Evolutionary conservation across 2,797 vertebrate species (phyloP), one percentile per base, ranked within the genome.

Genomic region (Tauraco hartlaubi): DNA sequence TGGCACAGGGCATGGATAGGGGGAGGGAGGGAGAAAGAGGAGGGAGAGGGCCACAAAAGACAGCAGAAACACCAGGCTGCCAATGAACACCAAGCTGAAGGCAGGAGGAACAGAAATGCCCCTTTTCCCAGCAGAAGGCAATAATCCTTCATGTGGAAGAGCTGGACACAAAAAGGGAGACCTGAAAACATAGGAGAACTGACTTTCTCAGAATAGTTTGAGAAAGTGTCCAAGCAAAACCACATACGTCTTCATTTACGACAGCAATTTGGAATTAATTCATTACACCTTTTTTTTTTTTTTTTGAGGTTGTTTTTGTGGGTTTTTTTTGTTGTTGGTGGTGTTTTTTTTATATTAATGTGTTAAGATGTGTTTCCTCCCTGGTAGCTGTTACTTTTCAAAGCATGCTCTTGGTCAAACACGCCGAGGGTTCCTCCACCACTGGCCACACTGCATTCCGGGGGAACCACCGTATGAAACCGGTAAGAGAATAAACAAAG

Each of bases 391-490:
- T 2, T 9, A 8, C 5, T 41, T 29, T 7, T 2, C 58, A 72
- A 21, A 23, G 29, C 29, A 5, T 0, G 19, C 15, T 18, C 25
- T 29, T 41, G 68, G 49, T 54, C 59, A 28, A 17, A 6, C 26
- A 6, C 19, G n/a, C 68, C 18, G 15, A 3, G 10, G 54, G 10
- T 12, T n/a, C 56, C 71, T 49, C 19, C 7, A 2, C 2, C 44
- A 22, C 20, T 2, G 35, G 21, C 55, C 0, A 2, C 13, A 2
- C 18, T 2, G 3, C 1, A 2, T 12, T 28, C 9, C 0, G 0
- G 22, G 51, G 26, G 8, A 20, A 14, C 29, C 18, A 41, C 4
- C 1, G 0, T 0, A 2, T 3, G 15, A 20, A 48, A 28, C 1
- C 0, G 1, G 1, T 2, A 2, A 5, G n/a, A 35, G 33, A 28